phyloP scores from a whole-genome alignment of 2,888 invertebrate species.

The Epinotia bilunana region DNA sequence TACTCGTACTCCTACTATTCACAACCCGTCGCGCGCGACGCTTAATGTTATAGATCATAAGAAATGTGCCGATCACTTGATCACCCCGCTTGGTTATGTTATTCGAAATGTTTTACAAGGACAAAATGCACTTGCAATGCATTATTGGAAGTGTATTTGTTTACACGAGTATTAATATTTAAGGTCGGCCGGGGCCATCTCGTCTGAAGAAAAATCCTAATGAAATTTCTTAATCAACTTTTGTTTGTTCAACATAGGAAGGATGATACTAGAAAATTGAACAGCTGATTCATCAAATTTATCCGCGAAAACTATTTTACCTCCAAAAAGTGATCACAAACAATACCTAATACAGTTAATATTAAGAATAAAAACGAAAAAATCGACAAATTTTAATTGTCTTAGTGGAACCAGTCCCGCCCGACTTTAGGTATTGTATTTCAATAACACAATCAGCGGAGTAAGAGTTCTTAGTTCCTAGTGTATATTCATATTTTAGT shows the following conservation, averaged over 20 bases:
- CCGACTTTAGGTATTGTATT: conserved; percentile 8
- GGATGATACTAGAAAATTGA: too few species aligned
- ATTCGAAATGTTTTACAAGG: conserved; percentile 18
- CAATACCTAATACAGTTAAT: background rate
- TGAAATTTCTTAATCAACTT: too few species aligned
- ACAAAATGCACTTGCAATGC: background rate
- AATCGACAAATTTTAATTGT: background rate
- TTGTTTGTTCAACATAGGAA: too few species aligned
- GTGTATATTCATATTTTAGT: conserved; percentile 48
- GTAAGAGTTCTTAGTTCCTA: conserved; percentile 56
- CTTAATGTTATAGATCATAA: conserved; percentile 73
- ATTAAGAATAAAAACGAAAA: background rate
- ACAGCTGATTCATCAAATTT: too few species aligned
- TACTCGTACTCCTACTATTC: conserved; percentile 59
- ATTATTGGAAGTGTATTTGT: background rate
- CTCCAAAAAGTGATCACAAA: background rate
- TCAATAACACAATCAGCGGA: conserved; percentile 54
- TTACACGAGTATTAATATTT: background rate
- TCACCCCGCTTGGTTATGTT: conserved; percentile 55
- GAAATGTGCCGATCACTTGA: conserved; percentile 70
- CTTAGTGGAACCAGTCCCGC: background rate
- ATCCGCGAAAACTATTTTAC: too few species aligned
- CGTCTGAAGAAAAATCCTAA: background rate
- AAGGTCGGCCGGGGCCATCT: background rate
- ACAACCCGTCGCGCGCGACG: conserved; percentile 67